Conservation (phyloP, 2,797 vertebrate genomes). For the Peromyscus melanophrys region DNA sequence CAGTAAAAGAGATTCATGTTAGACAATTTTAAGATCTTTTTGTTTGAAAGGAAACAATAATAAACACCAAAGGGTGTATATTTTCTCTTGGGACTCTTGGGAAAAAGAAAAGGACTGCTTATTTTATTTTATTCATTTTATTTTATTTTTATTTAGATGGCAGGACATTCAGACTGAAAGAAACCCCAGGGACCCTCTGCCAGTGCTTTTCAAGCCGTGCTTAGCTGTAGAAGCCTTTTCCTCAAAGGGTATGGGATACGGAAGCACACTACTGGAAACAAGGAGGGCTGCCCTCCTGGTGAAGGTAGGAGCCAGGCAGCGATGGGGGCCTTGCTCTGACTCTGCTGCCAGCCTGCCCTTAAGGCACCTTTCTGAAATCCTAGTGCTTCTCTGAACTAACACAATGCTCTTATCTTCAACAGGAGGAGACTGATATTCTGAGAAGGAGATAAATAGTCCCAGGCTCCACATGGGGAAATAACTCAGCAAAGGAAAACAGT, state of each 20-base stretch:
- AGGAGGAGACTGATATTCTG: slow-evolving; percentile 2
- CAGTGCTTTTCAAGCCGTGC: background rate
- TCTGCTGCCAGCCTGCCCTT: background rate
- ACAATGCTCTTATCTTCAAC: background rate
- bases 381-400: background rate
- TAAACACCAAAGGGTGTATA: slow-evolving; percentile 4
- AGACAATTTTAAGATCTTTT: slow-evolving; percentile 9
- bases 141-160: slow-evolving; percentile 16
- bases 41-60: slow-evolving; percentile 1
- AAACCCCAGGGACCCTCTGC: background rate
- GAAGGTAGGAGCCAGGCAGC: background rate
- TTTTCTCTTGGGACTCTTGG: slow-evolving; percentile 32
- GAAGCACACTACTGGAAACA: background rate
- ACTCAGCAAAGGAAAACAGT: slow-evolving; percentile 1
- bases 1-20: background rate
- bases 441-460: background rate
- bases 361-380: background rate
- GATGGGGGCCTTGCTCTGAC: background rate
- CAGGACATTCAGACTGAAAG: background rate
- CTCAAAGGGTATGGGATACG: background rate
- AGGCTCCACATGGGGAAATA: background rate
- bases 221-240: background rate
- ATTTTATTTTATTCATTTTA: background rate
- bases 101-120: slow-evolving; percentile 17
- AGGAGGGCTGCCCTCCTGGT: background rate